phyloP scores from a whole-genome alignment of 2,888 invertebrate genomes.

The Himalopsyche japonica region DNA sequence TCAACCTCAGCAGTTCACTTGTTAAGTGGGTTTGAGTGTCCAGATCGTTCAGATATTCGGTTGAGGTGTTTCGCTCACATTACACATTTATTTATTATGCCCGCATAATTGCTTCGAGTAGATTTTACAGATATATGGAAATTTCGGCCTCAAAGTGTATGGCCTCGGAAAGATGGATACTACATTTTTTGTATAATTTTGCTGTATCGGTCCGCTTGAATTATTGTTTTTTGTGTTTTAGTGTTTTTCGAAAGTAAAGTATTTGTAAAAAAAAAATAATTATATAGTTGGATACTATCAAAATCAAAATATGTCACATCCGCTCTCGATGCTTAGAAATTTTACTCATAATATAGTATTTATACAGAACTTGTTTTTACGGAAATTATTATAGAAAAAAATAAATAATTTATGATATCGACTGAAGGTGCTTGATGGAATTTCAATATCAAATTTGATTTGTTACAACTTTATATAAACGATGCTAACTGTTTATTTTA shows the following conservation, averaged over 20 bases:
- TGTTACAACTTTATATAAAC: too few relatives aligned
- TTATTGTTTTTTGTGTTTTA: neutral
- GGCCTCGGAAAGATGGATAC: neutral
- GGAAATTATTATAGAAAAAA: too few relatives aligned
- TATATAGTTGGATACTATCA: too few relatives aligned
- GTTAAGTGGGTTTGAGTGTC: constrained; percentile 12
- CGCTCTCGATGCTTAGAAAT: too few relatives aligned
- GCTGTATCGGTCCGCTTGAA: neutral
- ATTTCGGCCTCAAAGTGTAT: neutral
- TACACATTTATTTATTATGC: neutral
- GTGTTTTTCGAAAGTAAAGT: neutral
- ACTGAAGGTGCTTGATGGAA: too few relatives aligned
- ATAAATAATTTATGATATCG: too few relatives aligned
- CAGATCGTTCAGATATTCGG: neutral
- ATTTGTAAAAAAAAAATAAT: too few relatives aligned
- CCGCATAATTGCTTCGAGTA: neutral
- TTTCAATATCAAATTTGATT: too few relatives aligned
- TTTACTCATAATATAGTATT: too few relatives aligned
- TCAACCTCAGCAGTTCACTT: constrained; percentile 14
- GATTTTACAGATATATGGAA: neutral
- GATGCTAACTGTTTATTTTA: too few relatives aligned
- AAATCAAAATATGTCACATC: too few relatives aligned
- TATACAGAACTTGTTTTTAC: too few relatives aligned
- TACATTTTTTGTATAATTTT: neutral
- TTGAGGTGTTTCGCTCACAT: neutral